These are phyloP conservation scores for Pituophis catenifer DNA, from an alignment of 2,113 vertebrate genomes.

Conservation along the genomic window DNA sequence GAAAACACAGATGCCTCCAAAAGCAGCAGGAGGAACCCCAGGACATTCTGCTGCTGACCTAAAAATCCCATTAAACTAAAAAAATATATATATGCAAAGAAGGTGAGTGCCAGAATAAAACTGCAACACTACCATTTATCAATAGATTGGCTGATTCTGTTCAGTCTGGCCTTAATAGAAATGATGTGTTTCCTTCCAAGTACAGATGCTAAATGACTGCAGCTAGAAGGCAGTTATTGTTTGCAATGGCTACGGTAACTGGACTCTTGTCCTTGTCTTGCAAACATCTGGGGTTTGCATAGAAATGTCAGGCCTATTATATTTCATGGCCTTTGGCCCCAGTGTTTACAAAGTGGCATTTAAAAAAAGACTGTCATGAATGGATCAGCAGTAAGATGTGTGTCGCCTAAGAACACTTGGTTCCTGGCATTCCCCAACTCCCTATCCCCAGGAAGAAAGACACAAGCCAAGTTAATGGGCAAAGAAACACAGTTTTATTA, in stretches of 20 bases:
- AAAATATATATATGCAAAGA: not conserved
- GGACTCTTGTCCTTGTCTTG: not conserved
- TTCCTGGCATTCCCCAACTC: not conserved
- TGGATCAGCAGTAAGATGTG: not conserved
- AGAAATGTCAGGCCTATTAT: not conserved
- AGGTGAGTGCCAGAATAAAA: not conserved
- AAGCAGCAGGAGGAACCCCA: not conserved
- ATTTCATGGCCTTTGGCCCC: not conserved
- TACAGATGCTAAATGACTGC: not conserved
- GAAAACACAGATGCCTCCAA: not conserved
- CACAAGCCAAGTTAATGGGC: not conserved
- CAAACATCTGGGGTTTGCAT: not conserved
- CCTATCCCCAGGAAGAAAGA: not conserved
- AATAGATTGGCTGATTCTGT: slow-evolving; percentile 1
- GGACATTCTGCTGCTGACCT: not conserved
- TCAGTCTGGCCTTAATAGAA: not conserved
- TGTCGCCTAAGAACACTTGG: not conserved
- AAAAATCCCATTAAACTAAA: not conserved
- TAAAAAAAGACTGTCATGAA: not conserved
- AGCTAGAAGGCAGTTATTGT: not conserved
- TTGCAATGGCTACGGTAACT: not conserved
- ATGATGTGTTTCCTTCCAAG: not conserved
- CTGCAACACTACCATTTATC: not conserved
- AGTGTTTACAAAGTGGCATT: not conserved
- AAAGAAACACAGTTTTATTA: not conserved